Conservation (phyloP, 2,113 vertebrate genomes). For the Ammospiza nelsoni region DNA sequence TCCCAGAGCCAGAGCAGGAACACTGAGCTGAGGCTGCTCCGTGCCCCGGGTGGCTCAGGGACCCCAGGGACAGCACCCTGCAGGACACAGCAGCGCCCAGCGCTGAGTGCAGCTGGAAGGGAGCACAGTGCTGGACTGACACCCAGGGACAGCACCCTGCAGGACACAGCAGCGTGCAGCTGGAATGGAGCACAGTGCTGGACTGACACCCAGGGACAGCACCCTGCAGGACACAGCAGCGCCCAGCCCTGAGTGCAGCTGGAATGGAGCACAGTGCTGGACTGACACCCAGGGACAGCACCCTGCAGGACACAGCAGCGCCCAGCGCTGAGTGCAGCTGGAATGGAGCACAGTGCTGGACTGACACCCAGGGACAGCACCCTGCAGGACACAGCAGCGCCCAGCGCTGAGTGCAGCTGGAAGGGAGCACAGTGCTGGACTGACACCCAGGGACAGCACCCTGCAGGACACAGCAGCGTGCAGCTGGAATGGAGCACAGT, state of each 20-base stretch:
- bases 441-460: not conserved
- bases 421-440: too few relatives aligned
- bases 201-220: not conserved
- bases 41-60: rapidly evolving
- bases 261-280: rapidly evolving
- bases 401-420: too few relatives aligned
- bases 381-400: too few relatives aligned
- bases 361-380: not conserved
- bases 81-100: not conserved
- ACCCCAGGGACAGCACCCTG: not conserved
- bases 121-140: not conserved
- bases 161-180: too few relatives aligned
- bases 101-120: not conserved
- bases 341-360: too few relatives aligned
- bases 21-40: rapidly evolving
- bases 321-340: too few relatives aligned
- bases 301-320: too few relatives aligned
- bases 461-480: not conserved
- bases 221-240: not conserved
- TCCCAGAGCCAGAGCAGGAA: rapidly evolving
- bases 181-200: too few relatives aligned
- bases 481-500: not conserved
- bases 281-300: not conserved
- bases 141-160: too few relatives aligned
- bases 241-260: not conserved